Evolutionary conservation across 2,113 vertebrate species (phyloP), one percentile per base, ranked within the genome.

Genomic region (Sceloporus undulatus): DNA sequence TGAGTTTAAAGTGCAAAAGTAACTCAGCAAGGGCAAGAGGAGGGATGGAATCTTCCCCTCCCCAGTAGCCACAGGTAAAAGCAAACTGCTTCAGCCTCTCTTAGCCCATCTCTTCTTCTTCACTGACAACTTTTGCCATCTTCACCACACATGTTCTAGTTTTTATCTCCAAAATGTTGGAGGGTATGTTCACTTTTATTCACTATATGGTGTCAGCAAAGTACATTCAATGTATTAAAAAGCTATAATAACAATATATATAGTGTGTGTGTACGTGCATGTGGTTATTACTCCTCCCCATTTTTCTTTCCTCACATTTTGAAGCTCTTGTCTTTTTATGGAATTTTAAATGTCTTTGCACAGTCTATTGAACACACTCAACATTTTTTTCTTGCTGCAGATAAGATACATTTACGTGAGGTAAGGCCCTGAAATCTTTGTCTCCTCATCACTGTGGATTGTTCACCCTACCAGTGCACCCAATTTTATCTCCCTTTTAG

Each of bases 391-490:
- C 48, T 68, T 54, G n/a, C 38, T 73, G 76, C 66, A 48, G 52
- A 59, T 79, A 73, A 71, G 52, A 88, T 4, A 85, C 11, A 79
- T 88, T 62, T 85, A 40, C 40, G 48, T 62, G 27, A 84, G 71
- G 5, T 48, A 34, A 73, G 19, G 10, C 2, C 34, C 76, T 48
- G 2, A 52, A 42, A 59, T n/a, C 62, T 62, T 18, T 79, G 34
- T 4, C 4, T 87, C 18, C 10, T 10, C 76, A 42, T 66, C 59
- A 68, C 9, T 21, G 9, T n/a, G 10, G 2, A 82, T 56, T 82
- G 25, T 85, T 82, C 27, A 29, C 62, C n/a, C 84, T 82, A 56
- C 54, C 68, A 85, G 59, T 54, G 18, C 14, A 25, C 66, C n/a
- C n/a, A 81, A 81, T 68, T 85, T 85, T 76, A 74, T 76, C 70